Base-by-base conservation (phyloP, 2,888 invertebrate genomes). In the Alloplasta piceator region DNA sequence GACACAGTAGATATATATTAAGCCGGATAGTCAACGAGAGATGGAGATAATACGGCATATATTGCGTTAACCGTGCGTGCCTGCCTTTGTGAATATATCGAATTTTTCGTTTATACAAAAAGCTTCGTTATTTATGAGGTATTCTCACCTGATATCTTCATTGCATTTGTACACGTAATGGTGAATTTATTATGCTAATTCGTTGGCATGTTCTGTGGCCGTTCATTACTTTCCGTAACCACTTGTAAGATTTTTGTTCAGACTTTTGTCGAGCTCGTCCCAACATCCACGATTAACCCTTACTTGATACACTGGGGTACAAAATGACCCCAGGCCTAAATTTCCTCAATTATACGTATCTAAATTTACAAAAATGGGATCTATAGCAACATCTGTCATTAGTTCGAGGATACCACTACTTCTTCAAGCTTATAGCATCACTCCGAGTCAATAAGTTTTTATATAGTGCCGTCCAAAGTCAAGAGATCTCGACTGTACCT, bases 211-310 rank as follows among this genome's bases (percentile, higher is more conserved):
- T 68, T 63, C 43, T 26, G n/a, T 43, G 73, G 48, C 68, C 58
- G 52, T 79, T 70, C n/a, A 60, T 74, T 16, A 58, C 41, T 10
- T 39, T 63, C 56, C 43, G 12, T 56, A 74, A 78, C 73, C 78
- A 78, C 78, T 78, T 73, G 78, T 78, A 41, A 41, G 68, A 78
- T 73, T 73, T 58, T 60, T 68, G 38, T 67, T 72, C 36, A 56
- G 5, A 43, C 9, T 67, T 56, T 73, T 9, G 56, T 10, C 14
- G 4, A 26, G 36, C 6, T 9, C 5, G 6, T 50, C 16, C 48
- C 26, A 16, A 9, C 10, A 26, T 16, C 6, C 38, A n/a, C n/a
- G n/a, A n/a, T n/a, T n/a, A n/a, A n/a, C n/a, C n/a, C n/a, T n/a
- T n/a, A n/a, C n/a, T n/a, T n/a, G n/a, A n/a, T n/a, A n/a, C n/a